These are phyloP conservation scores for Seriola quinqueradiata DNA, from an alignment of 2,113 vertebrate genomes.

Conservation along the genomic window DNA sequence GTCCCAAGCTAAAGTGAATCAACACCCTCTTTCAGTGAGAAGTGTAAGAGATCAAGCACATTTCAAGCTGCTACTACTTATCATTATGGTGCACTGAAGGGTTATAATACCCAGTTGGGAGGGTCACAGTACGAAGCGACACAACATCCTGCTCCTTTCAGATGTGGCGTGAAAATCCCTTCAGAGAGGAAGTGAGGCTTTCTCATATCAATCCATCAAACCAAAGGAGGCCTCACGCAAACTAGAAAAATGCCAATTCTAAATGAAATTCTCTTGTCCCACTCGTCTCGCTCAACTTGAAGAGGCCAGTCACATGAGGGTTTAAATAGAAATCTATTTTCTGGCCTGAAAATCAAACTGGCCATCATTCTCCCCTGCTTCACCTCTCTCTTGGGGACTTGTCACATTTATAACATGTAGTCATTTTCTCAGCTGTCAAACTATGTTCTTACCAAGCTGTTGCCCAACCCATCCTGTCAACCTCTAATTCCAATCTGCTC, in stretches of 20 bases:
- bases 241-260: slow-evolving; percentile 69
- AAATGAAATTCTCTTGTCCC: slow-evolving; percentile 77
- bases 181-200: slow-evolving; percentile 39
- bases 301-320: slow-evolving; percentile 76
- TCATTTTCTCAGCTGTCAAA: slow-evolving; percentile 87
- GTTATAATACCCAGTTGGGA: slow-evolving; percentile 47
- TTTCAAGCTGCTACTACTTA: slow-evolving; percentile 45
- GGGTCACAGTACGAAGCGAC: slow-evolving; percentile 37
- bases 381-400: slow-evolving; percentile 76
- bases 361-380: slow-evolving; percentile 74
- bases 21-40: slow-evolving; percentile 42
- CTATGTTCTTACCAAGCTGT: slow-evolving; percentile 59
- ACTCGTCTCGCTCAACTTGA: slow-evolving; percentile 61
- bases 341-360: slow-evolving; percentile 80
- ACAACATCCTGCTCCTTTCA: slow-evolving; percentile 41
- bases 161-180: slow-evolving; percentile 26
- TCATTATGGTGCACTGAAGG: slow-evolving; percentile 40
- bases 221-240: slow-evolving; percentile 27
- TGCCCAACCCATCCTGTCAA: slow-evolving; percentile 62
- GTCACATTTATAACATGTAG: slow-evolving; percentile 83
- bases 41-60: slow-evolving; percentile 42
- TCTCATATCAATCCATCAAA: slow-evolving; percentile 71
- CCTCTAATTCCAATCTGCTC: slow-evolving; percentile 67
- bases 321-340: slow-evolving; percentile 82
- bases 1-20: slow-evolving; percentile 11